Evolutionary conservation across 2,888 invertebrate genomes (phyloP).

Genomic region (Epicampocera succincta): DNA sequence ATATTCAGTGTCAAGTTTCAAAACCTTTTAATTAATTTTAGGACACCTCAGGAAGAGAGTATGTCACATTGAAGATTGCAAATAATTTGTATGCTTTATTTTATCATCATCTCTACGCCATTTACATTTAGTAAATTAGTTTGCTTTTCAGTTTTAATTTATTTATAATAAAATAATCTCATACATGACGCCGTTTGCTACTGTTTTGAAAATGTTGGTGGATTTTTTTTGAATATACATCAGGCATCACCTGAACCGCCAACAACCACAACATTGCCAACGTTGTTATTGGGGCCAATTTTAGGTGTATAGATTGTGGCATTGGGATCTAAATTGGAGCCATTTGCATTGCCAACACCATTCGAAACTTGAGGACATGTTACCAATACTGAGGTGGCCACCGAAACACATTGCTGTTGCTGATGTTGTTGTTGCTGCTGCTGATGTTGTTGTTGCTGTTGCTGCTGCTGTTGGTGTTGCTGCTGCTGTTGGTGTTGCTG

Average conservation of each 20-base stretch:
- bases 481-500: constrained; percentile 71
- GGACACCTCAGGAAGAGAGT: constrained; percentile 54
- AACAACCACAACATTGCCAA: constrained; percentile 72
- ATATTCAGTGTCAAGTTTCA: constrained; percentile 28
- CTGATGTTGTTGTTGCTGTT: constrained; percentile 72
- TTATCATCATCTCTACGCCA: constrained; percentile 7
- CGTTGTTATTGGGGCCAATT: constrained; percentile 82
- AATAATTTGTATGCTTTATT: constrained; percentile 20
- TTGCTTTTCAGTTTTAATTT: constrained; percentile 34
- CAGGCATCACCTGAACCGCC: constrained; percentile 72
- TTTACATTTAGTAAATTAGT: constrained; percentile 44
- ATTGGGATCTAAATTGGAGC: constrained; percentile 90
- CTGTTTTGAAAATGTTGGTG: constrained; percentile 59
- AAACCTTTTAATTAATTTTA: constrained; percentile 21
- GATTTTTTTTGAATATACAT: constrained; percentile 60
- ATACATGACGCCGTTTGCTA: constrained; percentile 78
- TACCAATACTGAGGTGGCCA: constrained; percentile 75
- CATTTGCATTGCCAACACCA: constrained; percentile 70
- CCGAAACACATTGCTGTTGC: constrained; percentile 73
- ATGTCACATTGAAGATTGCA: constrained; percentile 57
- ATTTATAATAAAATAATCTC: constrained; percentile 76
- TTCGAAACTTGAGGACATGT: constrained; percentile 69
- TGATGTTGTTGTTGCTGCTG: constrained; percentile 71
- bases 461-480: constrained; percentile 72
- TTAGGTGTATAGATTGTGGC: constrained; percentile 96